A percentile compares a stretch with the other conserved stretches of the same genome.
phyloP scores from a whole-genome alignment of 2,113 vertebrate species.

The Passerina amoena region DNA sequence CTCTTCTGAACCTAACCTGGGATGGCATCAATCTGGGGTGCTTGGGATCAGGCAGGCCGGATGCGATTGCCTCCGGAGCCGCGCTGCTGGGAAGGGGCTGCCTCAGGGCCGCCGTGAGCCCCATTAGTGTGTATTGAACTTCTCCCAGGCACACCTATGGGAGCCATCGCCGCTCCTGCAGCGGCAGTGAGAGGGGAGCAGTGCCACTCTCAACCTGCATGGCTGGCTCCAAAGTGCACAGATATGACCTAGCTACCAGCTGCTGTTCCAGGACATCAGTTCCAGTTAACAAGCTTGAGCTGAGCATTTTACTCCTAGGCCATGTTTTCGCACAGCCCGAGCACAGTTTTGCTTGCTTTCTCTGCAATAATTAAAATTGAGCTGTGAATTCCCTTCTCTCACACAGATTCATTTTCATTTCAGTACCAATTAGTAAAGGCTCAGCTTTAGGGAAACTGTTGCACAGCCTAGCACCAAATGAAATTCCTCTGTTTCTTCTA shows the following conservation, averaged over 20 bases:
- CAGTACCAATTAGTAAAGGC: constrained; percentile 28
- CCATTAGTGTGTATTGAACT: not conserved
- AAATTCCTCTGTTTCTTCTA: not conserved
- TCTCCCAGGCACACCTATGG: not conserved
- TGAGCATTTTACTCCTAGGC: not conserved
- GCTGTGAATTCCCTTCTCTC: constrained; percentile 13
- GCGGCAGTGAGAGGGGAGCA: not conserved
- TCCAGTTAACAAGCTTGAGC: not conserved
- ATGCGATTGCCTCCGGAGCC: not conserved
- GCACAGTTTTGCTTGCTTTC: not conserved
- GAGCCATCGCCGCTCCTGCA: not conserved
- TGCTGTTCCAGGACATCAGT: not conserved
- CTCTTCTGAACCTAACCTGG: not conserved
- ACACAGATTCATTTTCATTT: constrained; percentile 33
- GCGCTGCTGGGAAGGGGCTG: not conserved
- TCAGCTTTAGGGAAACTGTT: constrained; percentile 17
- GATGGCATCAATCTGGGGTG: not conserved
- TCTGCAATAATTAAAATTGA: constrained; percentile 14
- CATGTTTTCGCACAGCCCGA: not conserved
- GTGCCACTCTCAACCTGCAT: not conserved
- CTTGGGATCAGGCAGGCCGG: not conserved
- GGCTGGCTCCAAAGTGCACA: not conserved
- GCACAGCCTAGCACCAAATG: not conserved
- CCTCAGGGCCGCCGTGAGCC: not conserved
- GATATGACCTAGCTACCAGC: not conserved